Evolutionary conservation across 64 coral and sea anemone genomes (phyloP).

Genomic region (Catalaphyllia jardinei): DNA sequence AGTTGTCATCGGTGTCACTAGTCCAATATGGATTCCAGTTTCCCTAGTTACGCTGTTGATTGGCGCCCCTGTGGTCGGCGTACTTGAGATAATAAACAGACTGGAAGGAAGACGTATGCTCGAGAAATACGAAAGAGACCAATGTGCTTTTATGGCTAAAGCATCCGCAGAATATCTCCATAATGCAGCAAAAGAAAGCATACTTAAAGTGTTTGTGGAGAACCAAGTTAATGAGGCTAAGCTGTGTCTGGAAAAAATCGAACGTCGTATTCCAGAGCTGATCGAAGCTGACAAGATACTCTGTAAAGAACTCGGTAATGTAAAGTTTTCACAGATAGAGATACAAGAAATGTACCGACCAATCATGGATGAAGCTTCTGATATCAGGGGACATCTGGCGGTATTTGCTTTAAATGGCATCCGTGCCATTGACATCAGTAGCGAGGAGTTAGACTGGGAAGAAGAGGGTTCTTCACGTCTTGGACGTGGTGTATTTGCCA

Average conservation of each 20-base stretch:
- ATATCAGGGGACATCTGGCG: not conserved
- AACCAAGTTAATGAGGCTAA: not conserved
- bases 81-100: not conserved
- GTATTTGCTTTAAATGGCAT: conserved; percentile 20
- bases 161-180: not conserved
- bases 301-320: not conserved
- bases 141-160: not conserved
- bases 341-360: not conserved
- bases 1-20: conserved; percentile 16
- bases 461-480: not conserved
- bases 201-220: not conserved
- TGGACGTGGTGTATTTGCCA: not conserved
- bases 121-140: not conserved
- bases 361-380: not conserved
- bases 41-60: not conserved
- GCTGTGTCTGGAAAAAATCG: not conserved
- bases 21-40: conserved; percentile 35
- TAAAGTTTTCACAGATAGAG: not conserved
- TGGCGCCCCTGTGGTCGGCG: not conserved
- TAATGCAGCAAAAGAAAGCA: not conserved
- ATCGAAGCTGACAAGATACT: conserved; percentile 11
- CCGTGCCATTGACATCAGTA: conserved; percentile 10
- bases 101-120: not conserved
- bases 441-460: conserved; percentile 5
- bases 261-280: not conserved